Percentiles rank a stretch among this genome's conserved stretches.
Conservation (phyloP, 1,140 invertebrate species). For the Drosophila littoralis region DNA sequence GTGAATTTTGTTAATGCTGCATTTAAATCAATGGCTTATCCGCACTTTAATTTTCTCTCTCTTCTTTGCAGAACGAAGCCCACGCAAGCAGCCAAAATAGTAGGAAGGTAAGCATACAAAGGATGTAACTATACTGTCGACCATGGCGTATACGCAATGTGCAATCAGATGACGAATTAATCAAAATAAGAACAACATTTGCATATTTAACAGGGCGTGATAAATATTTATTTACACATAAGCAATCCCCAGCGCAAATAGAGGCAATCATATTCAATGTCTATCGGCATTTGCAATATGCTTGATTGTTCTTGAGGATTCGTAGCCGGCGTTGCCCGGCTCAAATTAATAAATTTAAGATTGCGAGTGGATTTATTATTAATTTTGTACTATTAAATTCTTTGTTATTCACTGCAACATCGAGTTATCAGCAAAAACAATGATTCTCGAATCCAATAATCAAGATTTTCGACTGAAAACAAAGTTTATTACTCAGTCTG, state of each 20-base stretch:
- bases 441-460: too few species aligned
- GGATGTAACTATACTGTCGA: constrained; percentile 32
- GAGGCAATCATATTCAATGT: constrained; percentile 62
- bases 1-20: constrained; percentile 62
- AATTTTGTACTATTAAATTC: too few species aligned
- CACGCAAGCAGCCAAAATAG: neutral
- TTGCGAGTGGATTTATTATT: too few species aligned
- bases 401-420: too few species aligned
- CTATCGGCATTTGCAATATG: constrained; percentile 57
- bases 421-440: too few species aligned
- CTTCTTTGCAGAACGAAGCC: constrained; percentile 44
- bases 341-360: too few species aligned
- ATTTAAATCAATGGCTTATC: constrained; percentile 52
- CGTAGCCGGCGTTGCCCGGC: neutral
- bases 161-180: constrained; percentile 6
- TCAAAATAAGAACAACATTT: constrained; percentile 52
- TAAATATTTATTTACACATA: constrained; percentile 58
- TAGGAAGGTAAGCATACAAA: constrained; percentile 37
- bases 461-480: too few species aligned
- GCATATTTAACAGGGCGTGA: constrained; percentile 60
- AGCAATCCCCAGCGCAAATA: constrained; percentile 2
- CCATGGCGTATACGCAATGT: constrained; percentile 28
- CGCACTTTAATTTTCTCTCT: constrained; percentile 32
- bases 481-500: too few species aligned
- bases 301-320: neutral